These are phyloP conservation scores for Cyanoderma ruficeps DNA, from an alignment of 2,113 vertebrate genomes.

Conservation along the genomic window DNA sequence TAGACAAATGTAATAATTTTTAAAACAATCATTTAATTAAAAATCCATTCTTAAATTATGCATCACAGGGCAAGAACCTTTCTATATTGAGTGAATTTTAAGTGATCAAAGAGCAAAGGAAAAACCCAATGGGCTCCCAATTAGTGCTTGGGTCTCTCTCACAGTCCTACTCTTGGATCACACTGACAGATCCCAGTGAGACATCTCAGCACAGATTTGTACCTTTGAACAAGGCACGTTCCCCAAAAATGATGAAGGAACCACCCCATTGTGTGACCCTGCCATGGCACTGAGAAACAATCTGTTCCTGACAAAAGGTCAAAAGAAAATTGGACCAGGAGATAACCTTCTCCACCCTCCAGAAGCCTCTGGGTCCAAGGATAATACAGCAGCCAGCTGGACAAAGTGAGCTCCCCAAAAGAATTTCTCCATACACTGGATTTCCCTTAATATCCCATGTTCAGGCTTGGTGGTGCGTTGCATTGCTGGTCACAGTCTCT, in stretches of 20 bases:
- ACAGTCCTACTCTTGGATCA: not conserved
- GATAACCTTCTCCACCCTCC: not conserved
- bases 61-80: not conserved
- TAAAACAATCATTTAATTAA: not conserved
- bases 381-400: not conserved
- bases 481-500: not conserved
- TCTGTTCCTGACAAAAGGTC: not conserved
- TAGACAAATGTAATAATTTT: not conserved
- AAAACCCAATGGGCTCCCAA: not conserved
- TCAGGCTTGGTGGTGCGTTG: not conserved
- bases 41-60: not conserved
- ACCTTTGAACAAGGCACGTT: not conserved
- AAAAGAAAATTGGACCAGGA: not conserved
- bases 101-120: not conserved
- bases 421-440: not conserved
- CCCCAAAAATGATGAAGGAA: not conserved
- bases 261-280: not conserved
- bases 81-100: not conserved
- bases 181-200: not conserved
- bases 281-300: not conserved
- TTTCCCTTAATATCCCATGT: not conserved
- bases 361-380: not conserved
- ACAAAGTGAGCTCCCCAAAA: not conserved
- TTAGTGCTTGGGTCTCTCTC: not conserved
- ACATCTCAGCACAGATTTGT: not conserved